phyloP scores from a whole-genome alignment of 2,888 invertebrate species.

The Torymus tubicola region DNA sequence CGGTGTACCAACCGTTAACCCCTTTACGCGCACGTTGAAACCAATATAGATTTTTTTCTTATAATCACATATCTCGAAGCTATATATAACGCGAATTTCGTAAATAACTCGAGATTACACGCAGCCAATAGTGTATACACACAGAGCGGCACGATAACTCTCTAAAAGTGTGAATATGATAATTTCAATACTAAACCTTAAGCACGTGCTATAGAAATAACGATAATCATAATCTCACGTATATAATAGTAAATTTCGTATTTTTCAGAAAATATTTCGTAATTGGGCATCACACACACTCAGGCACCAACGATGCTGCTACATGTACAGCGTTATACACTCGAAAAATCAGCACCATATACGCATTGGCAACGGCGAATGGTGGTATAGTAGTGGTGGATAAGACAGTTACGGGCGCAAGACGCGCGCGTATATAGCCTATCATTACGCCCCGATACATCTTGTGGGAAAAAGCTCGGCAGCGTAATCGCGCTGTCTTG shows the following conservation, averaged over 20 bases:
- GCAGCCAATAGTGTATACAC: not conserved
- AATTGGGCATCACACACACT: constrained; percentile 31
- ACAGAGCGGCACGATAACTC: not conserved
- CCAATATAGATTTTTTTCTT: too few relatives aligned
- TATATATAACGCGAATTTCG: not conserved
- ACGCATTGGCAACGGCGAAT: not conserved
- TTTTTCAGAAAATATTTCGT: constrained; percentile 54
- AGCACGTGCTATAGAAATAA: constrained; percentile 49
- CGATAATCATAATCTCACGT: constrained; percentile 31
- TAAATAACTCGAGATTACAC: constrained; percentile 12
- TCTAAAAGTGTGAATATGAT: constrained; percentile 49
- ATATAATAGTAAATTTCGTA: constrained; percentile 53
- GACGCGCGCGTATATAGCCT: constrained; percentile 59
- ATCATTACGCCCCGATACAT: constrained; percentile 69
- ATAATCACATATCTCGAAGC: too few relatives aligned
- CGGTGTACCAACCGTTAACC: too few relatives aligned
- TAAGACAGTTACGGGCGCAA: constrained; percentile 19
- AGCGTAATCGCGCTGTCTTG: constrained; percentile 6
- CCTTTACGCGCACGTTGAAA: too few relatives aligned
- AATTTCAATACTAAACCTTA: constrained; percentile 44
- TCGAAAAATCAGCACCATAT: constrained; percentile 22
- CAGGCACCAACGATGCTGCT: constrained; percentile 49
- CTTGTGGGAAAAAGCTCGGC: constrained; percentile 59
- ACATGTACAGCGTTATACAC: constrained; percentile 6
- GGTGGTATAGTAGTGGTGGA: not conserved